phyloP scores from a whole-genome alignment of 2,797 vertebrate genomes.

The Trachops cirrhosus region DNA sequence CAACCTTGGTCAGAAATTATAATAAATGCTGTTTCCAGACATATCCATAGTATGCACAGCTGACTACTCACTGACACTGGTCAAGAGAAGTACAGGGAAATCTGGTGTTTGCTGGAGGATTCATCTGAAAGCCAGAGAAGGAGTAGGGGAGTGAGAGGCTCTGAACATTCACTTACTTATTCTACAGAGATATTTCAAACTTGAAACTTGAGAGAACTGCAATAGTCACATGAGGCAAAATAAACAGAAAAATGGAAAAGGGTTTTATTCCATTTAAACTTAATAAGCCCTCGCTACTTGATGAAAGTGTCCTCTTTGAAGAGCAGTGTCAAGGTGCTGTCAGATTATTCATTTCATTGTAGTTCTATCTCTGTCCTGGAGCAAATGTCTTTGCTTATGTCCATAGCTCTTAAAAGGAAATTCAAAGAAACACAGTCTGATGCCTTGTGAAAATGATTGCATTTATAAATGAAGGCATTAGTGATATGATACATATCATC shows the following conservation, averaged over 20 bases:
- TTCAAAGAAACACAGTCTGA: neutral
- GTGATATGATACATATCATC: neutral
- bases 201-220: neutral
- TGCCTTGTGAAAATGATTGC: neutral
- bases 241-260: neutral
- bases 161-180: neutral
- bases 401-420: neutral
- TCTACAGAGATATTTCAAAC: neutral
- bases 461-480: neutral
- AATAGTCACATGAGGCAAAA: neutral
- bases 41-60: neutral
- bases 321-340: neutral
- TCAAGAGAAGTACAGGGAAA: neutral
- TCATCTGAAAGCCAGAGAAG: neutral
- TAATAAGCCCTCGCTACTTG: neutral
- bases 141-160: neutral
- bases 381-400: neutral
- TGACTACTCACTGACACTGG: neutral
- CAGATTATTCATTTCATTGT: neutral
- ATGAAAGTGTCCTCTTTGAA: neutral
- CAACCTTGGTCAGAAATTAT: neutral
- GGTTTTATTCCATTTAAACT: neutral
- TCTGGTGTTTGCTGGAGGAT: neutral
- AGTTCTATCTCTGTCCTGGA: neutral
- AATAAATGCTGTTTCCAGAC: neutral